These are phyloP conservation scores for Henicopernis longicauda DNA, from an alignment of 2,113 vertebrate genomes.

Conservation along the genomic window DNA sequence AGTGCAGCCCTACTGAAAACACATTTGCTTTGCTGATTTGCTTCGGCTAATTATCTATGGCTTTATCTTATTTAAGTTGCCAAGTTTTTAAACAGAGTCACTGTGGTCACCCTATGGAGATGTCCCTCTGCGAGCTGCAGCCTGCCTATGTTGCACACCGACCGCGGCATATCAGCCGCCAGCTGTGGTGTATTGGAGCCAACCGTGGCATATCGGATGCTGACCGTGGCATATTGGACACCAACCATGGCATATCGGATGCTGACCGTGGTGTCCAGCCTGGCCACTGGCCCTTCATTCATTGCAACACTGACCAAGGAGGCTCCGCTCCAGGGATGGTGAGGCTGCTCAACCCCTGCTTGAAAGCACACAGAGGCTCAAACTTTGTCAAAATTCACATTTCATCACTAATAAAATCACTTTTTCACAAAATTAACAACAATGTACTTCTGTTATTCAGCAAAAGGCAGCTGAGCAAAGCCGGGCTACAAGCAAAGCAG, in stretches of 20 bases:
- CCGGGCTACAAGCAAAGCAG: not conserved
- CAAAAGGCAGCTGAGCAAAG: not conserved
- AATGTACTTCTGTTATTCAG: not conserved
- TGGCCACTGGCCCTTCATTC: too few species aligned
- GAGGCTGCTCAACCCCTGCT: not conserved
- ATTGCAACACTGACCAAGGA: rapidly evolving
- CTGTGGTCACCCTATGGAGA: not conserved
- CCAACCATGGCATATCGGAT: not conserved
- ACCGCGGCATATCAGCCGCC: rapidly evolving
- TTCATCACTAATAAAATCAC: not conserved
- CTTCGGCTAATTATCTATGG: not conserved
- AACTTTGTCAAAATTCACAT: not conserved
- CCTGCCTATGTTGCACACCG: not conserved
- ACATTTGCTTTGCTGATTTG: not conserved
- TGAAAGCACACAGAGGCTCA: not conserved
- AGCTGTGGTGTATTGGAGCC: too few species aligned
- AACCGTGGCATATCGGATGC: not conserved
- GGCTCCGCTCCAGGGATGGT: not conserved
- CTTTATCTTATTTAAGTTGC: not conserved
- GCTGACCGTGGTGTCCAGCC: not conserved
- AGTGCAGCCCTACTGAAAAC: not conserved
- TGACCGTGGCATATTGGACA: too few species aligned
- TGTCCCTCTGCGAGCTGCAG: not conserved
- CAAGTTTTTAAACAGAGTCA: not conserved
- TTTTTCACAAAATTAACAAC: not conserved